Conservation (phyloP, 2,113 vertebrate genomes). For the Aleadryas rufinucha region DNA sequence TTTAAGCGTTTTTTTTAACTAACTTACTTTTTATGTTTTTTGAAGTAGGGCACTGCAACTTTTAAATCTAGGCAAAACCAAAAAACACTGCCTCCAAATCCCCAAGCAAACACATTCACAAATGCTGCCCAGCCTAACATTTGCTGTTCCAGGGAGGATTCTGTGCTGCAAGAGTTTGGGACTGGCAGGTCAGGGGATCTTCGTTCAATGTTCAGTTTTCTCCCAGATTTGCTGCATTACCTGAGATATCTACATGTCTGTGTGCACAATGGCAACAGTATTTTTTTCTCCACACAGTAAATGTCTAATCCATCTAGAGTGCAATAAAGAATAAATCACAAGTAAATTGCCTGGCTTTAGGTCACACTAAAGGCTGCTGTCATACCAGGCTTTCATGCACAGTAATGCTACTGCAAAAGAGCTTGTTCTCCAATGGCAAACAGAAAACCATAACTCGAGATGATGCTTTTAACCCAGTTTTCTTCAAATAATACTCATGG, state of each 20-base stretch:
- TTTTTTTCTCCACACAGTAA: neutral
- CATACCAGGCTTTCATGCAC: neutral
- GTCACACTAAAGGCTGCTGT: neutral
- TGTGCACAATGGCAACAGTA: neutral
- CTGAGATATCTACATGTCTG: neutral
- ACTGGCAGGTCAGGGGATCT: neutral
- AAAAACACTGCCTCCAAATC: neutral
- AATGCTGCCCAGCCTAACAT: neutral
- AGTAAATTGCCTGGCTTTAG: neutral
- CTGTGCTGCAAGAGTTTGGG: neutral
- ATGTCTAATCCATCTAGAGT: neutral
- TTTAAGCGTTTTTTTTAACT: neutral
- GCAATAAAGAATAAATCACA: neutral
- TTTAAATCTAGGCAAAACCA: neutral
- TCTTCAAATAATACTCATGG: neutral
- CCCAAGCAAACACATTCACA: neutral
- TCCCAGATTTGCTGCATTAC: neutral
- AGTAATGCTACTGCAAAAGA: neutral
- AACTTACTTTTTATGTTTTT: neutral
- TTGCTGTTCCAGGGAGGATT: neutral
- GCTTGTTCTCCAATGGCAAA: neutral
- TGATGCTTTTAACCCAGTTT: conserved; percentile 2
- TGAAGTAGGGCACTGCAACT: neutral
- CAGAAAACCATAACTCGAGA: neutral
- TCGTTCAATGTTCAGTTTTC: neutral